Base-by-base conservation (phyloP, 2,888 invertebrate species). In the Odontocolon sp. region DNA sequence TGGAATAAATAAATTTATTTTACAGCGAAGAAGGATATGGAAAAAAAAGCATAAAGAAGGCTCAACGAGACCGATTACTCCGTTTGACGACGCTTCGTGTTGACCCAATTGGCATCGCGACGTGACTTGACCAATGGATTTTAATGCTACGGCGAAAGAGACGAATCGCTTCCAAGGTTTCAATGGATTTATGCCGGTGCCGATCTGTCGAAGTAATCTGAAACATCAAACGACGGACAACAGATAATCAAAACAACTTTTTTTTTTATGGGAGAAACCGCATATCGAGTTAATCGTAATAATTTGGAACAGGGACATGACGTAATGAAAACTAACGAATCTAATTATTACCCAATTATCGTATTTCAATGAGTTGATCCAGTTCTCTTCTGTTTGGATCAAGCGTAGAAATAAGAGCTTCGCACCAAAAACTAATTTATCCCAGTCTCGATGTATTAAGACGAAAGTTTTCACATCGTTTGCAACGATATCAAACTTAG, bases 401-500 rank as follows among this genome's bases (percentile, higher is more conserved):
- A 56, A 72, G 72, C 68, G 47, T 71, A 71, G 77, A 74, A 70
- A 76, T 80, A 79, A 73, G 77, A 82, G 82, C 81, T 82, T 80
- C 28, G 82, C 77, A 81, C 87, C 85, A 87, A 85, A 87, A 84
- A 85, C 73, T 84, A 81, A 81, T 82, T 83, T 82, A 83, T 78
- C 78, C 79, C 71, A 67, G 56, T 45, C 57, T 63, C 56, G 61
- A 61, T 33, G 47, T 42, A 68, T 56, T 21, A 26, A 28, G 50
- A 61, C 50, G 57, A 28, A 36, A 38, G 31, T 78, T 38, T 45
- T 54, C 56, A 40, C 31, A 45, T 56, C 57, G 11, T 42, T 56
- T 57, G 70, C 67, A 76, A 70, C 18, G 50, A 76, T 64, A 72
- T 67, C 33, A 75, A 73, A 80, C 57, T 63, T 26, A 36, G 66